Percentiles rank a stretch among this genome's conserved stretches.
Conservation (phyloP, 2,113 vertebrate genomes). For the Phaetusa simplex region DNA sequence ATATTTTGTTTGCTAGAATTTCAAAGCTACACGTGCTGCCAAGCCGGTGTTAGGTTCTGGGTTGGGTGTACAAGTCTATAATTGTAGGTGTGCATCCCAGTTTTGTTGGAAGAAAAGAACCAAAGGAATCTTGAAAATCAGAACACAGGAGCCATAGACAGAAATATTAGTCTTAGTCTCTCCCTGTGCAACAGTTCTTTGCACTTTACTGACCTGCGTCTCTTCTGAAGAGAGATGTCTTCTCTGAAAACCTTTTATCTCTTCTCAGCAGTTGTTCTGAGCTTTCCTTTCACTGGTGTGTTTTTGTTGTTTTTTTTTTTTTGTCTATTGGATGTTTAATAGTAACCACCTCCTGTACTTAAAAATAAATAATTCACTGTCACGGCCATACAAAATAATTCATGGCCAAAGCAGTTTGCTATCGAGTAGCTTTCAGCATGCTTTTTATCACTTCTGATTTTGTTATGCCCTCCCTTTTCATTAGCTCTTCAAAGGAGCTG, state of each 20-base stretch:
- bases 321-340: background rate
- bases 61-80: background rate
- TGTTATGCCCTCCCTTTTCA: background rate
- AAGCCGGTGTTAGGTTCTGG: background rate
- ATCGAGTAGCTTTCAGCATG: background rate
- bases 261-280: background rate
- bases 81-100: background rate
- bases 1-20: background rate
- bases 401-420: background rate
- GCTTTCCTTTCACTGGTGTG: background rate
- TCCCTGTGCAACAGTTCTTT: background rate
- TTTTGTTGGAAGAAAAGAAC: background rate
- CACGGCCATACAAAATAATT: background rate
- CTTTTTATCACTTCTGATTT: background rate
- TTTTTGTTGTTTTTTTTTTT: background rate
- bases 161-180: background rate
- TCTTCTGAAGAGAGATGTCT: background rate
- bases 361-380: background rate
- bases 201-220: fast-evolving
- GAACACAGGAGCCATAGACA: background rate
- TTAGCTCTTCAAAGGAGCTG: background rate
- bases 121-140: background rate
- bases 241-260: background rate
- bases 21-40: background rate
- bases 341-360: background rate